Conservation (phyloP, 2,797 vertebrate species). For the Xenopus petersii region DNA sequence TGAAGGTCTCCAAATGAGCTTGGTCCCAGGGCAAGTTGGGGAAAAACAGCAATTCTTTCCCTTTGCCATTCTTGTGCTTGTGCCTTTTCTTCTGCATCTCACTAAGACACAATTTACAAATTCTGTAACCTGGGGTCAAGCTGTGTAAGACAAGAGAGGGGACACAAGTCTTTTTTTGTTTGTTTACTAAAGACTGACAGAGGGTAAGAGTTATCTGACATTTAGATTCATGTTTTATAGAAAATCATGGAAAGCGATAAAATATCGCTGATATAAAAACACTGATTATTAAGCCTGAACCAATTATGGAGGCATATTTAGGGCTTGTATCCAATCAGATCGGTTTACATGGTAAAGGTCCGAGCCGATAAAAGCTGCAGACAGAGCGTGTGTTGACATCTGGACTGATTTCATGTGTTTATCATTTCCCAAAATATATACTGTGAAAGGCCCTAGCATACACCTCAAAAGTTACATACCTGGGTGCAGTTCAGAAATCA, state of each 20-base stretch:
- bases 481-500: too few relatives aligned
- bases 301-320: too few relatives aligned
- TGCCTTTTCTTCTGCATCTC: conserved; percentile 57
- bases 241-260: conserved; percentile 15
- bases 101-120: conserved; percentile 63
- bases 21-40: conserved; percentile 53
- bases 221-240: conserved; percentile 54
- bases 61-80: conserved; percentile 47
- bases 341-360: too few relatives aligned
- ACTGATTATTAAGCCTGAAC: background rate
- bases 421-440: too few relatives aligned
- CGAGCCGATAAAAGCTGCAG: too few relatives aligned
- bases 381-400: too few relatives aligned
- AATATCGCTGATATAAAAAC: conserved; percentile 2
- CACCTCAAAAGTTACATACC: too few relatives aligned
- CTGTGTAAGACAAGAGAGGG: conserved; percentile 66
- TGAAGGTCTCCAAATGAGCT: conserved; percentile 66
- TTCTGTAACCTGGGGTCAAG: conserved; percentile 67
- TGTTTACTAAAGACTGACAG: conserved; percentile 54
- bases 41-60: conserved; percentile 55
- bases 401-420: too few relatives aligned
- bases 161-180: conserved; percentile 63
- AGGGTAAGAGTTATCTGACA: conserved; percentile 53
- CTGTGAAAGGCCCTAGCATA: too few relatives aligned
- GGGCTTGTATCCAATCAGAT: too few relatives aligned